Percentiles rank a stretch among this genome's conserved stretches.
phyloP scores from a whole-genome alignment of 2,797 vertebrate genomes.

The Balearica regulorum region DNA sequence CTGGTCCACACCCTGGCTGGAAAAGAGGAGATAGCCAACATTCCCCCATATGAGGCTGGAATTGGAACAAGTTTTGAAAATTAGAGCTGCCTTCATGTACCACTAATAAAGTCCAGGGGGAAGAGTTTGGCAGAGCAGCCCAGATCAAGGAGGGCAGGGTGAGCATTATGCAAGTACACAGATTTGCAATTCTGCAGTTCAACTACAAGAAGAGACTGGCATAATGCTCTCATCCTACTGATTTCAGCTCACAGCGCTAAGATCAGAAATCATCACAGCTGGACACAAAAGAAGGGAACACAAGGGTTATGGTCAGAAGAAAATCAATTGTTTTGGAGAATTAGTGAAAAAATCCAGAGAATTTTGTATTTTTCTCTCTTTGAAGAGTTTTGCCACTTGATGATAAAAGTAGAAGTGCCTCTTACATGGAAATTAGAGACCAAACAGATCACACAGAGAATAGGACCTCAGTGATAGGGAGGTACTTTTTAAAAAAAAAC shows the following conservation, averaged over 20 bases:
- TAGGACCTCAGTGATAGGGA: not conserved
- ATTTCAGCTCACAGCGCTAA: not conserved
- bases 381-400: not conserved
- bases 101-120: not conserved
- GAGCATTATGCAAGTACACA: not conserved
- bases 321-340: slow-evolving; percentile 1
- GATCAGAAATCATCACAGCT: not conserved
- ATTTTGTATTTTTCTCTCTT: not conserved
- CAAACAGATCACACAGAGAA: not conserved
- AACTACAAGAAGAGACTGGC: not conserved
- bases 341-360: slow-evolving; percentile 11
- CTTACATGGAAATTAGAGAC: not conserved
- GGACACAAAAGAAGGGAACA: not conserved
- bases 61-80: not conserved
- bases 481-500: not conserved
- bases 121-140: not conserved
- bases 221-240: not conserved
- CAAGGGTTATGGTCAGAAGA: not conserved
- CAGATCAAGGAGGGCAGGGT: not conserved
- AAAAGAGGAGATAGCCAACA: not conserved
- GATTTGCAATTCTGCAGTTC: not conserved
- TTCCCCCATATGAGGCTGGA: not conserved
- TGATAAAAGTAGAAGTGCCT: not conserved
- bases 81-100: not conserved
- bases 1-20: not conserved